These are phyloP conservation scores for Meles meles DNA, from an alignment of 2,113 vertebrate species.

Conservation along the genomic window DNA sequence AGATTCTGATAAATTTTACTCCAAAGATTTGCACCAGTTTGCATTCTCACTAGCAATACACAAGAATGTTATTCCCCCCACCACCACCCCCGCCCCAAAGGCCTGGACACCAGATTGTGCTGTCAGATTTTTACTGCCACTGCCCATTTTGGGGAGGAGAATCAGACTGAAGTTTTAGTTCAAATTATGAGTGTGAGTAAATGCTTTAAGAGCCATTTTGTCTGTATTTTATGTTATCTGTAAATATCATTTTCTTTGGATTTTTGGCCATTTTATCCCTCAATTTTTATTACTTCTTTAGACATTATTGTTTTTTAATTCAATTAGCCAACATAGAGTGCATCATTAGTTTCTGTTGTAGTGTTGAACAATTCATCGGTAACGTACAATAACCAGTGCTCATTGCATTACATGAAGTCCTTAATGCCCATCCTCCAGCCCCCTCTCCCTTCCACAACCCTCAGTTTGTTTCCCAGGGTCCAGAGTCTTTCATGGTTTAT, in stretches of 20 bases:
- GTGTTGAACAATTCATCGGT: not conserved
- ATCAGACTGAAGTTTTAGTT: not conserved
- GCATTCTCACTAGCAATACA: not conserved
- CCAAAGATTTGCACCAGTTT: not conserved
- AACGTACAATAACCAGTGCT: no score
- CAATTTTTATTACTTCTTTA: not conserved
- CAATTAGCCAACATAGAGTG: not conserved
- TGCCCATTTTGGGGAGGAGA: not conserved
- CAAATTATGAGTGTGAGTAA: not conserved
- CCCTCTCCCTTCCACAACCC: no score
- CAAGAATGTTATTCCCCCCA: not conserved
- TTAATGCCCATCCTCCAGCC: no score
- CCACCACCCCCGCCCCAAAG: no score
- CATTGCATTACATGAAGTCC: no score
- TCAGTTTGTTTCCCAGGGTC: no score
- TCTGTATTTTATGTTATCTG: not conserved
- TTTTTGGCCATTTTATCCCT: not conserved
- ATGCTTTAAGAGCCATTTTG: not conserved
- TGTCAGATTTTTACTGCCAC: not conserved
- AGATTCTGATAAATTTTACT: not conserved
- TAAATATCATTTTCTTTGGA: not conserved
- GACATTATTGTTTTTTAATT: not conserved
- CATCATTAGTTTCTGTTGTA: not conserved
- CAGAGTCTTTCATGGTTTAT: no score
- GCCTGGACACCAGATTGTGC: not conserved